Evolutionary conservation across 2,888 invertebrate species (phyloP).

Genomic region (Drosophila austrosaltans): DNA sequence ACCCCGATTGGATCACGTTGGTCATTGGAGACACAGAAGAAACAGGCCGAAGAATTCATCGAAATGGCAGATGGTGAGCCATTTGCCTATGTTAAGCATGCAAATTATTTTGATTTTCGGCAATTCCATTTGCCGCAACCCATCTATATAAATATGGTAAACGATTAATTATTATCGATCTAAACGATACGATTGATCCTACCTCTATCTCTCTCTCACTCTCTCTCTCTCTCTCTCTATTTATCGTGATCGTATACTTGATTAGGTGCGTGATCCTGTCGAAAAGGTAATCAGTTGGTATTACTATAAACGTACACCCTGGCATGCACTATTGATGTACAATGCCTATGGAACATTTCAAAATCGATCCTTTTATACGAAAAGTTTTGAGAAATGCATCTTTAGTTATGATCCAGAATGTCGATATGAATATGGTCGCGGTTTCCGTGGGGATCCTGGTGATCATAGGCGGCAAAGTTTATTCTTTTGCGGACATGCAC

Average conservation of each 20-base stretch:
- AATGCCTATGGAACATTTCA: constrained; percentile 50
- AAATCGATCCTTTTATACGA: constrained; percentile 87
- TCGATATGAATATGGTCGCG: constrained; percentile 89
- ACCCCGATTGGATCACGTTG: constrained; percentile 47
- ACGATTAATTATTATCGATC: neutral
- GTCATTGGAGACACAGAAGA: constrained; percentile 81
- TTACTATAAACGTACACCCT: constrained; percentile 94
- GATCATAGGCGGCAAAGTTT: constrained; percentile 92
- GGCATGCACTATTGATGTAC: constrained; percentile 83
- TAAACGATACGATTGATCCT: neutral
- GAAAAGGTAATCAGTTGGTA: constrained; percentile 95
- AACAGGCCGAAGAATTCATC: constrained; percentile 90
- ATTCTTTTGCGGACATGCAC: constrained; percentile 93
- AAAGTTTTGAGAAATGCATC: constrained; percentile 93
- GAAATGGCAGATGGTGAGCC: constrained; percentile 84
- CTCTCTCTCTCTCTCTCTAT: neutral
- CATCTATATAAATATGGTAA: constrained; percentile 91
- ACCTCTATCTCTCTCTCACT: neutral
- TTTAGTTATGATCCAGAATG: constrained; percentile 91
- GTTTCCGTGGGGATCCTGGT: constrained; percentile 90
- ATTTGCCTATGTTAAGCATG: constrained; percentile 91
- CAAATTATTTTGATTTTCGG: constrained; percentile 93
- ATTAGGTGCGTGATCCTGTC: constrained; percentile 90
- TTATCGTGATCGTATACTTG: neutral
- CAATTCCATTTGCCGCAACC: constrained; percentile 90